Evolutionary conservation across 2,888 invertebrate genomes (phyloP).

Genomic region (Drosophila longiperda): DNA sequence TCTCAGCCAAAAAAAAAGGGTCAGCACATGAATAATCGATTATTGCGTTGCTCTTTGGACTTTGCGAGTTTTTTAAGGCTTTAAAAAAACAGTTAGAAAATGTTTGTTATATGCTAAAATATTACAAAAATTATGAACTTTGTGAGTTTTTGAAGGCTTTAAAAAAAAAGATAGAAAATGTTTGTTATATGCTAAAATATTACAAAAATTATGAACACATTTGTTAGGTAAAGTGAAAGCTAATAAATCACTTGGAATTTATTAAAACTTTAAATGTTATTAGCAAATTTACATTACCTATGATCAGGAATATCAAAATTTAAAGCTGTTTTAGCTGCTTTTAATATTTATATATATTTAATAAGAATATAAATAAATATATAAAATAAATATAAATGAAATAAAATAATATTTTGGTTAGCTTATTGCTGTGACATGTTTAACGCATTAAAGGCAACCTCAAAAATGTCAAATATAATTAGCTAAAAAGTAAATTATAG

Average conservation of each 20-base stretch:
- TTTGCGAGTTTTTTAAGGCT: neutral
- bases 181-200: neutral
- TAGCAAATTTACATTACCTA: neutral
- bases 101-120: neutral
- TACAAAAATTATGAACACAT: neutral
- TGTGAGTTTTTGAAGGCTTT: neutral
- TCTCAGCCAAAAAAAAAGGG: slow-evolving; percentile 35
- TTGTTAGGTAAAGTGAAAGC: neutral
- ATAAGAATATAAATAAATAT: too few species aligned
- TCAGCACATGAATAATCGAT: slow-evolving; percentile 26
- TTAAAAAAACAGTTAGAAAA: neutral
- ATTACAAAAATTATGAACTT: neutral
- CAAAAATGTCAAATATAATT: neutral
- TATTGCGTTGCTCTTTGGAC: slow-evolving; percentile 17
- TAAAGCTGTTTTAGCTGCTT: neutral
- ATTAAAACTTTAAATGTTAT: neutral
- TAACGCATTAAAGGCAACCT: neutral
- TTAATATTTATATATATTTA: too few species aligned
- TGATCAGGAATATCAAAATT: neutral
- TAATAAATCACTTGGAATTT: neutral
- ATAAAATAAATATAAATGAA: too few species aligned
- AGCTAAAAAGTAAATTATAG: neutral
- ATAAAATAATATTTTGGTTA: too few species aligned
- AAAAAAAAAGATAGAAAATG: neutral
- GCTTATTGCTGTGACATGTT: neutral